Evolutionary conservation across 2,797 vertebrate genomes (phyloP).

Genomic region (Setipinna tenuifilis): DNA sequence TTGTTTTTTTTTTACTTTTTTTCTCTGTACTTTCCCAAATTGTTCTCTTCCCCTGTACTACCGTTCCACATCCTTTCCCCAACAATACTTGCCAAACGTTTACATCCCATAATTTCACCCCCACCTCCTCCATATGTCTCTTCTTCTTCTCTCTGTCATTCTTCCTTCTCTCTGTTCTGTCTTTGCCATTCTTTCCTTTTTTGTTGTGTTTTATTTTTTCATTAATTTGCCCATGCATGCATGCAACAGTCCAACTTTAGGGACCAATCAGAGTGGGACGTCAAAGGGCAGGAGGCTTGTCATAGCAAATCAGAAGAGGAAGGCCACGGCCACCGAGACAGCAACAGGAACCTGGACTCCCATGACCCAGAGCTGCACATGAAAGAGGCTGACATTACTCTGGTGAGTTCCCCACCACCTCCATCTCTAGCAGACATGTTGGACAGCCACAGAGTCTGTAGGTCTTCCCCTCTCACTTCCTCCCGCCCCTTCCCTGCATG

Average conservation of each 20-base stretch:
- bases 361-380: conserved; percentile 68
- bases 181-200: conserved; percentile 55
- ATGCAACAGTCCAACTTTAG: conserved; percentile 95
- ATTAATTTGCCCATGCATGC: conserved; percentile 86
- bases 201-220: conserved; percentile 66
- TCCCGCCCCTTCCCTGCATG: not conserved
- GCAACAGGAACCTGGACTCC: conserved; percentile 65
- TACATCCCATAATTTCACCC: conserved; percentile 24
- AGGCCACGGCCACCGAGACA: conserved; percentile 69
- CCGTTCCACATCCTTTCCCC: not conserved
- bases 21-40: conserved; percentile 51
- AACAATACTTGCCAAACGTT: not conserved
- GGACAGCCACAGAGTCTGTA: not conserved
- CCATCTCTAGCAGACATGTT: not conserved
- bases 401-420: conserved; percentile 69
- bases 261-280: conserved; percentile 80
- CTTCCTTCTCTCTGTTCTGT: conserved; percentile 71
- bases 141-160: conserved; percentile 38
- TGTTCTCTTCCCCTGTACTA: conserved; percentile 35
- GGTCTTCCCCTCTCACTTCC: not conserved
- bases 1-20: conserved; percentile 63
- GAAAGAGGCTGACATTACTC: conserved; percentile 76
- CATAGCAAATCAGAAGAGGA: conserved; percentile 70
- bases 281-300: conserved; percentile 69
- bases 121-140: conserved; percentile 55